phyloP scores from a whole-genome alignment of 2,113 vertebrate genomes.

The Nerophis lumbriciformis region DNA sequence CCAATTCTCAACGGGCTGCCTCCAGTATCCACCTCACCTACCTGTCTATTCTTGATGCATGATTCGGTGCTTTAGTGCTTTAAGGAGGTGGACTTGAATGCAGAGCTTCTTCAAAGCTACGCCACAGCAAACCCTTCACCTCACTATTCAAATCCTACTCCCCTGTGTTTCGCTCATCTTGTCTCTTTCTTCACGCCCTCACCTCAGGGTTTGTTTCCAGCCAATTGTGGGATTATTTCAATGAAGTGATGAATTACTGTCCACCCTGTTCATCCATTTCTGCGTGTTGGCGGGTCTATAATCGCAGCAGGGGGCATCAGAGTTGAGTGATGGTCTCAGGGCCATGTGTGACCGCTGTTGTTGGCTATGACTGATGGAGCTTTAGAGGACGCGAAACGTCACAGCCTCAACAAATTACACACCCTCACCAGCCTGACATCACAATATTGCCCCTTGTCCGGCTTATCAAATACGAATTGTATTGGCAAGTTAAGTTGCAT shows the following conservation, averaged over 20 bases:
- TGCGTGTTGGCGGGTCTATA: constrained; percentile 31
- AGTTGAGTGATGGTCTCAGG: constrained; percentile 49
- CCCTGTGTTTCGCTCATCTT: constrained; percentile 47
- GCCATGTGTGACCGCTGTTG: constrained; percentile 43
- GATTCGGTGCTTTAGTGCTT: constrained; percentile 65
- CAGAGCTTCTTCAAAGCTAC: constrained; percentile 62
- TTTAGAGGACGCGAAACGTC: constrained; percentile 40
- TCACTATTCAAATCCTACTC: constrained; percentile 44
- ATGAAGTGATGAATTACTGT: constrained; percentile 58
- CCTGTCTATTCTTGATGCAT: constrained; percentile 44
- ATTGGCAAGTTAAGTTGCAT: constrained; percentile 34
- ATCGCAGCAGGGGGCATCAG: constrained; percentile 31
- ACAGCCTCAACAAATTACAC: constrained; percentile 32
- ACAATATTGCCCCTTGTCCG: constrained; percentile 38
- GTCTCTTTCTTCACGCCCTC: constrained; percentile 43
- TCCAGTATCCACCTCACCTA: constrained; percentile 36
- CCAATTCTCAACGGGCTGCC: constrained; percentile 25
- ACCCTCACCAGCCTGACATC: constrained; percentile 36
- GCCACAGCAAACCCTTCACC: constrained; percentile 49
- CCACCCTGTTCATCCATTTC: constrained; percentile 10
- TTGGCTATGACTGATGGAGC: constrained; percentile 47
- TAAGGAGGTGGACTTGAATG: constrained; percentile 54
- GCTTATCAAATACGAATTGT: constrained; percentile 48
- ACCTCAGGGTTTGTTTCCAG: constrained; percentile 58
- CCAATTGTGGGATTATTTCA: constrained; percentile 65